Conservation (phyloP, 1,140 invertebrate genomes). For the Drosophila pseudoananassae region DNA sequence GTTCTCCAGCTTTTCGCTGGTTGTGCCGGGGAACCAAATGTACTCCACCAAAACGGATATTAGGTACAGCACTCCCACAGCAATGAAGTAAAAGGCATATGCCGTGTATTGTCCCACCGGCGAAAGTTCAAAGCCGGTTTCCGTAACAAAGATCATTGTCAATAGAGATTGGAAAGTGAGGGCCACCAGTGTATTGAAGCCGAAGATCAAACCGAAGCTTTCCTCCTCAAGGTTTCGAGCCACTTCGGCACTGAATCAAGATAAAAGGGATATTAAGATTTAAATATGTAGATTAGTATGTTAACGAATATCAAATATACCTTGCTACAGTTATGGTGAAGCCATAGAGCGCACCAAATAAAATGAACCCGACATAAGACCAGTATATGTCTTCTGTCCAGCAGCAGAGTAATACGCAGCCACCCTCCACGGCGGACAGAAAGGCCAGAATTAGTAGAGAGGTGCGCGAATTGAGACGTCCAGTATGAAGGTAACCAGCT, state of each 20-base stretch:
- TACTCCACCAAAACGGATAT: slow-evolving; percentile 72
- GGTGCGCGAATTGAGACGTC: slow-evolving; percentile 48
- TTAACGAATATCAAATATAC: slow-evolving; percentile 78
- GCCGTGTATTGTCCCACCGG: slow-evolving; percentile 84
- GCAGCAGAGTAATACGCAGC: slow-evolving; percentile 87
- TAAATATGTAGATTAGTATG: background rate
- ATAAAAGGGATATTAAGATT: background rate
- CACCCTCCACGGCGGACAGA: slow-evolving; percentile 87
- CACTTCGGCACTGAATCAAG: slow-evolving; percentile 90
- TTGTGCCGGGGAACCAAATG: slow-evolving; percentile 25
- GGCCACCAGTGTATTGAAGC: slow-evolving; percentile 93
- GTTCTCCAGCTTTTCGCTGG: slow-evolving; percentile 43
- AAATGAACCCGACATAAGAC: slow-evolving; percentile 90
- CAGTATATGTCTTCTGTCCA: slow-evolving; percentile 87
- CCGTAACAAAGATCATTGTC: slow-evolving; percentile 88
- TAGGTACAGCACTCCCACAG: slow-evolving; percentile 62
- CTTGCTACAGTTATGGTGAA: slow-evolving; percentile 93
- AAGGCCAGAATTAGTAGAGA: slow-evolving; percentile 73
- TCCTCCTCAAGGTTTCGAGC: slow-evolving; percentile 91
- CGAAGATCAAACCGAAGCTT: slow-evolving; percentile 95
- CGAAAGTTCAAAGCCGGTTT: slow-evolving; percentile 79
- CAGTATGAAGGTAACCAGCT: slow-evolving; percentile 83
- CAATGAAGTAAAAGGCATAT: slow-evolving; percentile 83
- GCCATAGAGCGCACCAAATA: slow-evolving; percentile 92
- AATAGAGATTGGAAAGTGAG: slow-evolving; percentile 91